A percentile compares a stretch with the other conserved stretches of the same genome.
These are phyloP conservation scores for Drosophila cracens DNA, from an alignment of 2,888 invertebrate genomes.

Conservation along the genomic window DNA sequence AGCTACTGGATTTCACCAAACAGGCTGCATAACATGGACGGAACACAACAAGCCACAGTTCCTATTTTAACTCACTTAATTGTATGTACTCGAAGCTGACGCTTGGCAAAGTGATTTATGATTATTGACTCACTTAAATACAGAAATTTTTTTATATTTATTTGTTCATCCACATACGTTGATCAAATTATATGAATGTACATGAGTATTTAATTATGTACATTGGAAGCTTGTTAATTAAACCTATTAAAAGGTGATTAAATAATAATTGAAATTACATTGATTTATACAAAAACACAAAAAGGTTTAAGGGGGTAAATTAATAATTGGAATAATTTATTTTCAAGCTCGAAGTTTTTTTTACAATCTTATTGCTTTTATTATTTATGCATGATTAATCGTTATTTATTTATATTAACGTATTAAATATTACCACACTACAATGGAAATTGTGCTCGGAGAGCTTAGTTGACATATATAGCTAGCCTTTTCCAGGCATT, in stretches of 20 bases:
- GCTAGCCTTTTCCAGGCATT: slow-evolving; percentile 16
- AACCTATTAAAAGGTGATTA: background rate
- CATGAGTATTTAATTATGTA: background rate
- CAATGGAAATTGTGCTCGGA: slow-evolving; percentile 33
- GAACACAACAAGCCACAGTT: background rate
- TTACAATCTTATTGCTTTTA: background rate
- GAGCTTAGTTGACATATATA: slow-evolving; percentile 35
- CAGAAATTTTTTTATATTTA: background rate
- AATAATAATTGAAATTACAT: background rate
- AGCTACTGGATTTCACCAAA: slow-evolving; percentile 61
- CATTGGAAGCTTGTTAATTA: background rate
- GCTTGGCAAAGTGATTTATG: background rate
- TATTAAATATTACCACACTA: slow-evolving; percentile 27
- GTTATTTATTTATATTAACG: background rate
- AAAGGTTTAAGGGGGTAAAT: background rate
- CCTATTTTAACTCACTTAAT: background rate
- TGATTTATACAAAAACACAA: background rate
- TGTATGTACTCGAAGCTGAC: background rate
- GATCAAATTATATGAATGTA: background rate
- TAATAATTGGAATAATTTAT: background rate
- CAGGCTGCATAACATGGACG: background rate
- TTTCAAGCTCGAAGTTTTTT: background rate
- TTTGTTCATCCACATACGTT: background rate
- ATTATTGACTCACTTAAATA: background rate
- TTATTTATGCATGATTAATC: background rate